Evolutionary conservation across 2,113 vertebrate genomes (phyloP), one percentile per base, ranked within the genome.

Genomic region (Amia ocellicauda): DNA sequence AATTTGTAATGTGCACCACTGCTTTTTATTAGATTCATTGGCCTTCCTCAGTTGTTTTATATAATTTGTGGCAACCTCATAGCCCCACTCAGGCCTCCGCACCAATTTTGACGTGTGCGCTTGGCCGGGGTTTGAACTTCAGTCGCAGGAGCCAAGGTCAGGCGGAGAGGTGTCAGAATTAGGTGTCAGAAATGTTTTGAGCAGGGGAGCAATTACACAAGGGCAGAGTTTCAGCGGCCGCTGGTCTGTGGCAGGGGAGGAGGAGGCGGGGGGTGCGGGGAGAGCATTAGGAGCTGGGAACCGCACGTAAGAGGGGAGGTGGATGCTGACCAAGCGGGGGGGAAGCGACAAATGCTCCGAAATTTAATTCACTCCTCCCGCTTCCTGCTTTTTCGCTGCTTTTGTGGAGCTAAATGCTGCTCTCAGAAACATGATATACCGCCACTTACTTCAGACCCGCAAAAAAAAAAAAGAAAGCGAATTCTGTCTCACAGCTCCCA

Each of bases 311-410:
- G 11, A 36, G 51, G 58, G 57, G 29, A 23, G 22, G 42, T 17
- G 87, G 86, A 77, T 84, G 88, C 90, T 91, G 87, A 90, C 27
- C 51, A 23, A 27, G 41, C 87, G 13, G 43, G 54, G 52, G 49
- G 60, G 4, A n/a, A 10, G 19, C 24, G 88, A 88, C 87, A 89
- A 86, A 77, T 83, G 73, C 86, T 79, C 87, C 64, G 75, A 86
- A 79, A 85, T 82, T 83, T 90, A 93, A 91, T 91, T 90, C 85
- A 86, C 86, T 82, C 83, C 84, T 86, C 78, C 69, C 64, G 87
- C 85, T 90, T 89, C 88, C 89, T 85, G 81, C 88, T 79, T 76
- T 87, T 87, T 83, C 78, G 80, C 87, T 82, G 79, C 74, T 77
- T 80, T 76, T 16, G 85, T 85, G 80, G 88, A 91, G 90, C 83